Evolutionary conservation across 2,888 invertebrate genomes (phyloP).

Genomic region (Oscheius sp.): DNA sequence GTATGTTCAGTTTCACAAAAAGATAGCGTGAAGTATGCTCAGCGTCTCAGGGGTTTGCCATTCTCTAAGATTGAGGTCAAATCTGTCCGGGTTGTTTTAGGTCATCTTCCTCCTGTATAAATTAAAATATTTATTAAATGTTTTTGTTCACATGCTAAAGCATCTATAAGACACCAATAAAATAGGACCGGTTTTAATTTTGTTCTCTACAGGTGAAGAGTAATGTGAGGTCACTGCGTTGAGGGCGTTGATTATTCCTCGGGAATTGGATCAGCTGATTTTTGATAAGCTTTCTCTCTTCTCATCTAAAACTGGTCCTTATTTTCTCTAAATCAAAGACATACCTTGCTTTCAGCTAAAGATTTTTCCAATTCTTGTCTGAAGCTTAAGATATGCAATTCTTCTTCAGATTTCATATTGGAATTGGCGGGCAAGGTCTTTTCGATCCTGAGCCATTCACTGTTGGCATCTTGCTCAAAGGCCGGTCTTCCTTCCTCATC

Average conservation of each 20-base stretch:
- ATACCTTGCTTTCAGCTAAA: constrained; percentile 25
- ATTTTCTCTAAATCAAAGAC: neutral
- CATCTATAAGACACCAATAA: constrained; percentile 23
- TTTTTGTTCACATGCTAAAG: constrained; percentile 10
- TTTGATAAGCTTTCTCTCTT: constrained; percentile 12
- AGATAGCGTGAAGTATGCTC: no score
- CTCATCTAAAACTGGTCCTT: neutral
- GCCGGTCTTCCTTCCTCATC: constrained; percentile 17
- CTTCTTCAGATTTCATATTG: neutral
- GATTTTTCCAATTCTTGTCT: constrained; percentile 15
- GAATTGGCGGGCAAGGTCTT: constrained; percentile 1
- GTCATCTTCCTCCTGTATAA: no score
- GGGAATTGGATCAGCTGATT: constrained; percentile 9
- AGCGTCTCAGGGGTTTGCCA: no score
- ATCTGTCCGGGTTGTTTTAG: no score
- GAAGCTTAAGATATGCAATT: constrained; percentile 21
- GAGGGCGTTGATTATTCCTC: constrained; percentile 12
- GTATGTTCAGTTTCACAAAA: no score
- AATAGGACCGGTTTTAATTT: constrained; percentile 18
- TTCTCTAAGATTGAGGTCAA: no score
- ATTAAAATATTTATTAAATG: constrained; percentile 8
- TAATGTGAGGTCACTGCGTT: neutral
- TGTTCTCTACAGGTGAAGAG: no score
- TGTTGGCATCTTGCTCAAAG: constrained; percentile 33
- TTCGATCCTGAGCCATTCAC: constrained; percentile 33